Conservation (phyloP, 2,888 invertebrate species). For the Biston stratarius region DNA sequence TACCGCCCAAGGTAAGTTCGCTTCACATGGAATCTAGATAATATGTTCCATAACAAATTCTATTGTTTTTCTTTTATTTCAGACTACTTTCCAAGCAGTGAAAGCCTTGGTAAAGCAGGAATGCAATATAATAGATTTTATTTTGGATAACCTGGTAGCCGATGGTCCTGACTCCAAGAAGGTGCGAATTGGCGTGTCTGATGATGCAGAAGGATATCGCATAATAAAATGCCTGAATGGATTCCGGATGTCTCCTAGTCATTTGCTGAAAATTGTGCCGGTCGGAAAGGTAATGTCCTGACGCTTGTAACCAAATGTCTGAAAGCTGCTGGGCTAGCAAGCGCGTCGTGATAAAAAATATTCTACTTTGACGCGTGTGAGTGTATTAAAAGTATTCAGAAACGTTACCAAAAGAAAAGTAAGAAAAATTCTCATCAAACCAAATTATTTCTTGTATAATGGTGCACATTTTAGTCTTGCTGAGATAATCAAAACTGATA, state of each 20-base stretch:
- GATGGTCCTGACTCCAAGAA: constrained; percentile 67
- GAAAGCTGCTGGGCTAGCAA: no score
- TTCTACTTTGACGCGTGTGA: no score
- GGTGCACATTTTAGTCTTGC: no score
- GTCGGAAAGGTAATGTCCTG: constrained; percentile 56
- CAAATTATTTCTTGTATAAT: no score
- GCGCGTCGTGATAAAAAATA: no score
- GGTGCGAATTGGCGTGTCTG: constrained; percentile 70
- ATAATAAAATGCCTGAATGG: constrained; percentile 72
- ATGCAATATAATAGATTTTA: constrained; percentile 72
- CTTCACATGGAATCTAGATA: neutral
- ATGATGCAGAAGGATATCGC: constrained; percentile 66
- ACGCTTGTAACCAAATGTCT: constrained; percentile 1
- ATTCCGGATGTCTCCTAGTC: constrained; percentile 61
- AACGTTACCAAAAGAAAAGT: no score
- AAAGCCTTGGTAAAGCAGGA: constrained; percentile 69
- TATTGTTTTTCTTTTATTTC: constrained; percentile 37
- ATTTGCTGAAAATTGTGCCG: constrained; percentile 62
- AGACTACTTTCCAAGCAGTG: constrained; percentile 74
- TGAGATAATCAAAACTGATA: no score
- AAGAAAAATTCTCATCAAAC: no score
- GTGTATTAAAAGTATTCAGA: no score
- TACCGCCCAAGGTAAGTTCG: constrained; percentile 65
- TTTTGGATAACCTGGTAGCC: constrained; percentile 66
- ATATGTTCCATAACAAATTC: neutral